Conservation (phyloP, 2,888 invertebrate genomes). For the Oegoconia quadripuncta region DNA sequence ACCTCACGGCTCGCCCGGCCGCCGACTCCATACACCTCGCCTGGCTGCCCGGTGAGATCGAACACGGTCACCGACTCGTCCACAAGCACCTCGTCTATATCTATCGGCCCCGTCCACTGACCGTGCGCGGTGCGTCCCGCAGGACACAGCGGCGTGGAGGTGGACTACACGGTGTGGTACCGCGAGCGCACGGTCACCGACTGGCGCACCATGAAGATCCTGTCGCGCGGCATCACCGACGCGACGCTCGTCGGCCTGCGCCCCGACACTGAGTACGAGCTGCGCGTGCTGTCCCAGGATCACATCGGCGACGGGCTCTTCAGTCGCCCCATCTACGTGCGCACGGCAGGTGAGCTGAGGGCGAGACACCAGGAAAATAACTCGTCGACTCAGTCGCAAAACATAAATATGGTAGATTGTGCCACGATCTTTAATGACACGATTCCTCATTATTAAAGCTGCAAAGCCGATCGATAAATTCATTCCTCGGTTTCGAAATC, state of each 20-base stretch:
- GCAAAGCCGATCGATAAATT: background rate
- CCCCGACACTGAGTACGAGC: constrained; percentile 90
- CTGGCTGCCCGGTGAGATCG: constrained; percentile 84
- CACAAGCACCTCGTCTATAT: too few relatives aligned
- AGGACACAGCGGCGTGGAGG: constrained; percentile 87
- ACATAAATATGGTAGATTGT: background rate
- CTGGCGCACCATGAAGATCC: constrained; percentile 90
- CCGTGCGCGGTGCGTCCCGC: constrained; percentile 5
- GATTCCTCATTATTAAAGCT: background rate
- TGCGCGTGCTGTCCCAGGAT: constrained; percentile 94
- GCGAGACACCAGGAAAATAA: background rate
- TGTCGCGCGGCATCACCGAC: constrained; percentile 84
- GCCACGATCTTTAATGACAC: background rate
- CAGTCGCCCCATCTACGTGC: constrained; percentile 88
- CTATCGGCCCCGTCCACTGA: background rate
- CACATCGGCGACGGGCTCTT: constrained; percentile 92
- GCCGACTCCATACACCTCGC: constrained; percentile 85
- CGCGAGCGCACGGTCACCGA: constrained; percentile 85
- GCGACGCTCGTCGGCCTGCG: constrained; percentile 88
- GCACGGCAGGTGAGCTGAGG: constrained; percentile 73
- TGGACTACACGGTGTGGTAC: constrained; percentile 93
- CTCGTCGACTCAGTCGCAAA: background rate
- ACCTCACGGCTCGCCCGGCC: constrained; percentile 87
- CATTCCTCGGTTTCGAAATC: background rate
- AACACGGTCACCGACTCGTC: background rate